Conservation (phyloP, 2,797 vertebrate species). For the Artibeus lituratus region DNA sequence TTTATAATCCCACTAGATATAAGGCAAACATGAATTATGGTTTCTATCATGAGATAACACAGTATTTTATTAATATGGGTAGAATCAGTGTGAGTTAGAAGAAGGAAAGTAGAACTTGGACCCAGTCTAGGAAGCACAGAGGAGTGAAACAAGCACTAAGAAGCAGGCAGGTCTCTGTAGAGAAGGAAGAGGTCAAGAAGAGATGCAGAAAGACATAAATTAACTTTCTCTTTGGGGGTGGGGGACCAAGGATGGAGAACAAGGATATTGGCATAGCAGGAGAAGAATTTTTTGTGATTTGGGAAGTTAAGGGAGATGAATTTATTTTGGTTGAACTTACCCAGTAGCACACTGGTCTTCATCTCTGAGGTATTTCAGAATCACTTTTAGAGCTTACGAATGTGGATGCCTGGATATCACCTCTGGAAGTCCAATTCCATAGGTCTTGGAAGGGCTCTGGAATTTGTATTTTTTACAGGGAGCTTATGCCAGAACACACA, state of each 20-base stretch:
- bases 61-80: neutral
- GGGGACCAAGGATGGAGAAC: neutral
- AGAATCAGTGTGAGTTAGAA: neutral
- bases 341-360: neutral
- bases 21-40: conserved; percentile 6
- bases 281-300: neutral
- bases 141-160: neutral
- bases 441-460: neutral
- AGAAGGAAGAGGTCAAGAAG: neutral
- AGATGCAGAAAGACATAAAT: neutral
- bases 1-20: neutral
- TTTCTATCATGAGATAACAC: conserved; percentile 14
- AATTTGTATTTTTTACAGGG: neutral
- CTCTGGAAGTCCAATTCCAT: neutral
- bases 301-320: neutral
- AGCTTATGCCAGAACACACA: neutral
- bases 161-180: neutral
- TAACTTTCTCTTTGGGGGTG: neutral
- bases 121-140: neutral
- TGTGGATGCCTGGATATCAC: neutral
- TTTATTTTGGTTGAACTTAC: neutral
- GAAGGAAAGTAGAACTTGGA: neutral
- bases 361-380: neutral
- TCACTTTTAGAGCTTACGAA: neutral
- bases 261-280: neutral